Evolutionary conservation across 2,888 invertebrate species (phyloP).

Genomic region (Scrobipalpa atriplicella): DNA sequence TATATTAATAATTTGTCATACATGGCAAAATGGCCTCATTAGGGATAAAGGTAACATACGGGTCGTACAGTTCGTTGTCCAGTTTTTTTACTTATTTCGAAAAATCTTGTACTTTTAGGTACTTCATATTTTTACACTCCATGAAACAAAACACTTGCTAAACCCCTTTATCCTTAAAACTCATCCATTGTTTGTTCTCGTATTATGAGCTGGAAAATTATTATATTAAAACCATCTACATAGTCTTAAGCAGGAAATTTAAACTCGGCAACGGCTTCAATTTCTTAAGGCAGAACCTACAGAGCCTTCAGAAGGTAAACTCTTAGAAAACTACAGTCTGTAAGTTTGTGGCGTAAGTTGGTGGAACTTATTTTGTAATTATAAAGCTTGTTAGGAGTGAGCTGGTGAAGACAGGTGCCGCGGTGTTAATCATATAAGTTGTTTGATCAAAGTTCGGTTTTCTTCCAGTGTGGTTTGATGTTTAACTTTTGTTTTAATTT

Average conservation of each 20-base stretch:
- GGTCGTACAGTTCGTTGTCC: no score
- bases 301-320: slow-evolving; percentile 12
- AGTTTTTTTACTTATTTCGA: no score
- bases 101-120: no score
- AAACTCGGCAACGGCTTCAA: slow-evolving; percentile 5
- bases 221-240: neutral
- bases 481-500: no score
- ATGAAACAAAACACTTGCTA: no score
- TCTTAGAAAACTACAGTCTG: slow-evolving; percentile 16
- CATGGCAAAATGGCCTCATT: no score
- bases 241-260: slow-evolving; percentile 18
- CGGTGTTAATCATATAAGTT: slow-evolving; percentile 1
- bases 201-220: neutral
- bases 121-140: no score
- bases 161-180: no score
- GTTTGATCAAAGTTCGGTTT: neutral
- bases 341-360: slow-evolving; percentile 21
- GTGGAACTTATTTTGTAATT: slow-evolving; percentile 22
- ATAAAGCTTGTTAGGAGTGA: slow-evolving; percentile 20
- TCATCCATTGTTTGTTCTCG: neutral
- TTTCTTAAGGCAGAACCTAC: slow-evolving; percentile 20
- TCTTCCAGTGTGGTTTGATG: neutral
- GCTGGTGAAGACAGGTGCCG: slow-evolving; percentile 14
- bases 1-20: no score
- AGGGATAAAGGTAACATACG: no score